phyloP scores from a whole-genome alignment of 2,113 vertebrate genomes.

The Cyrtonyx montezumae region DNA sequence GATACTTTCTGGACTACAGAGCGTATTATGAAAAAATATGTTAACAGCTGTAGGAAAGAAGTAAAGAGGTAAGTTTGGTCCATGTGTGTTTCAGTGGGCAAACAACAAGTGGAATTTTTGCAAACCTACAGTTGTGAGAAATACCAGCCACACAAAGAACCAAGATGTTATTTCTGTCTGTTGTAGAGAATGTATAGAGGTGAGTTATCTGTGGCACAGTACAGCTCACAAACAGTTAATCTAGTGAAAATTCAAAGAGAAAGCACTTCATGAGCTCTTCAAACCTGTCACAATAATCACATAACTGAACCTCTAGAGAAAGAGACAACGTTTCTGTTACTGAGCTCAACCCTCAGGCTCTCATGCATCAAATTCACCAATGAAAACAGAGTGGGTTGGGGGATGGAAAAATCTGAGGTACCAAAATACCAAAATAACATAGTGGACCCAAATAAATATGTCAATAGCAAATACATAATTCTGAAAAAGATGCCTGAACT shows the following conservation, averaged over 20 bases:
- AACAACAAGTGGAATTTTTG: background rate
- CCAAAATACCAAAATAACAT: conserved; percentile 38
- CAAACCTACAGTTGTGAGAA: background rate
- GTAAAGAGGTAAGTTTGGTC: background rate
- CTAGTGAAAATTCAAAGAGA: conserved; percentile 45
- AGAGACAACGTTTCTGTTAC: conserved; percentile 67
- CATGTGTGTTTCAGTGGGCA: background rate
- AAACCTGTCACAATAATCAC: conserved; percentile 70
- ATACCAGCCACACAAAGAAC: background rate
- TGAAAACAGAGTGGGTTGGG: conserved; percentile 16
- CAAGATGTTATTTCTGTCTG: background rate
- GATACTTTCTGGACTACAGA: background rate
- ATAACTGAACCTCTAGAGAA: conserved; percentile 58
- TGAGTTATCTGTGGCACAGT: background rate
- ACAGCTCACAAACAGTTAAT: conserved; percentile 59
- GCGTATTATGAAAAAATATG: background rate
- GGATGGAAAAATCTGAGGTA: background rate
- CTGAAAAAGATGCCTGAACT: background rate
- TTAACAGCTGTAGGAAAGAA: background rate
- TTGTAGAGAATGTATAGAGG: background rate
- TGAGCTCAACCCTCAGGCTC: conserved; percentile 62
- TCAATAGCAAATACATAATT: background rate
- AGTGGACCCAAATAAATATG: background rate
- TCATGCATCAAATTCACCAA: conserved; percentile 44
- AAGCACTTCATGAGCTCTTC: conserved; percentile 38